A percentile compares a stretch with the other conserved stretches of the same genome.
phyloP scores from a whole-genome alignment of 2,888 invertebrate species.

The Scaptomyza polygonia region DNA sequence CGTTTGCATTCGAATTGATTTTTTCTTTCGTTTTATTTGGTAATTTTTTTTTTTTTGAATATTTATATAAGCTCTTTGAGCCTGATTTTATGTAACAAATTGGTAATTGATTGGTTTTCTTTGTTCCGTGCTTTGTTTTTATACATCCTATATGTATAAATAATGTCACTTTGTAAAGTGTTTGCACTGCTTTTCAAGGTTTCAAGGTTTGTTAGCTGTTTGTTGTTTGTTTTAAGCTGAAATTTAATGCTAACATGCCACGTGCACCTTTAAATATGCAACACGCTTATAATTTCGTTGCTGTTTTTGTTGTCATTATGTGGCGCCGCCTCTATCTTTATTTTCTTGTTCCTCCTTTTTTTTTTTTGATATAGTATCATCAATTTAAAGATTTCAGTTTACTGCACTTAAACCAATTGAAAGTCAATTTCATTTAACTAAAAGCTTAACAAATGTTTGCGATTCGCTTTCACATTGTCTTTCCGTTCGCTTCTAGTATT shows the following conservation, averaged over 20 bases:
- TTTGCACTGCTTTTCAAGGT: neutral
- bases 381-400: slow-evolving; percentile 23
- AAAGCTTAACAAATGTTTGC: slow-evolving; percentile 68
- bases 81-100: too few relatives aligned
- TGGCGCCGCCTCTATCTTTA: neutral
- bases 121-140: neutral
- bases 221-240: neutral
- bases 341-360: neutral
- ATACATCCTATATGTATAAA: too few relatives aligned
- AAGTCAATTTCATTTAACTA: slow-evolving; percentile 75
- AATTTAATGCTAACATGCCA: slow-evolving; percentile 32
- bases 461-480: slow-evolving; percentile 44
- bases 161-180: too few relatives aligned
- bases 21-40: too few relatives aligned
- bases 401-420: slow-evolving; percentile 70
- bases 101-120: neutral
- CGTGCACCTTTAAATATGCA: slow-evolving; percentile 32
- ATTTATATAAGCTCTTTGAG: too few relatives aligned
- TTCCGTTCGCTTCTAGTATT: slow-evolving; percentile 3
- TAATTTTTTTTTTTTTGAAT: too few relatives aligned
- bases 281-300: slow-evolving; percentile 11
- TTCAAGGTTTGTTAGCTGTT: neutral
- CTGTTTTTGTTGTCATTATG: neutral
- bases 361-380: slow-evolving; percentile 10
- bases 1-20: too few relatives aligned